phyloP scores from a whole-genome alignment of 1,140 invertebrate genomes.

The Oreohelix idahoensis region DNA sequence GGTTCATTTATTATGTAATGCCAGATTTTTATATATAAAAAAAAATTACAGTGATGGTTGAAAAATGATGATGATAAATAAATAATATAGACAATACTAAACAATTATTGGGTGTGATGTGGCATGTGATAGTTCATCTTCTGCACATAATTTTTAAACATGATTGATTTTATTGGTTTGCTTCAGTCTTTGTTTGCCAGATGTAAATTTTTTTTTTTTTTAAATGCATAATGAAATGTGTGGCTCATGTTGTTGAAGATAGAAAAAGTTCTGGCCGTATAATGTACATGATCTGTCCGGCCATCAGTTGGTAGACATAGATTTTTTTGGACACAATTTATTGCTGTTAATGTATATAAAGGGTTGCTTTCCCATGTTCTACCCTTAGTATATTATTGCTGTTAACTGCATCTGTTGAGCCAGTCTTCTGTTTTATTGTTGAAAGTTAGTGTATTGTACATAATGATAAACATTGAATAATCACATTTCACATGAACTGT shows the following conservation, averaged over 20 bases:
- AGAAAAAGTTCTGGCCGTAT: neutral
- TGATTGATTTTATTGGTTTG: neutral
- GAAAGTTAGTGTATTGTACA: neutral
- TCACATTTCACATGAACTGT: too few species aligned
- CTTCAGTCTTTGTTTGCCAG: neutral
- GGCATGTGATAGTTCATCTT: constrained; percentile 35
- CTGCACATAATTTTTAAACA: constrained; percentile 15
- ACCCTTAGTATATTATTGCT: constrained; percentile 11
- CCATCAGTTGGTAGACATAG: too few species aligned
- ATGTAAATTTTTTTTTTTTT: neutral
- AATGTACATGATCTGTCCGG: too few species aligned
- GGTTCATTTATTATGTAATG: neutral
- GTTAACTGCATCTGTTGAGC: constrained; percentile 14
- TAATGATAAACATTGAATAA: neutral
- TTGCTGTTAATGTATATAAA: constrained; percentile 5
- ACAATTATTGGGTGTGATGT: constrained; percentile 25
- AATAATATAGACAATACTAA: neutral
- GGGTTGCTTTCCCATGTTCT: neutral
- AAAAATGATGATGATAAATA: constrained; percentile 10
- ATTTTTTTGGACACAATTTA: neutral
- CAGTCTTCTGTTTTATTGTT: constrained; percentile 6
- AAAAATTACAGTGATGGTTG: neutral
- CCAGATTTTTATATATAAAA: constrained; percentile 17
- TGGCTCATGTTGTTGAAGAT: neutral
- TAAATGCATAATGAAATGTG: constrained; percentile 17